Conservation (phyloP, 2,113 vertebrate genomes). For the Carassius auratus region DNA sequence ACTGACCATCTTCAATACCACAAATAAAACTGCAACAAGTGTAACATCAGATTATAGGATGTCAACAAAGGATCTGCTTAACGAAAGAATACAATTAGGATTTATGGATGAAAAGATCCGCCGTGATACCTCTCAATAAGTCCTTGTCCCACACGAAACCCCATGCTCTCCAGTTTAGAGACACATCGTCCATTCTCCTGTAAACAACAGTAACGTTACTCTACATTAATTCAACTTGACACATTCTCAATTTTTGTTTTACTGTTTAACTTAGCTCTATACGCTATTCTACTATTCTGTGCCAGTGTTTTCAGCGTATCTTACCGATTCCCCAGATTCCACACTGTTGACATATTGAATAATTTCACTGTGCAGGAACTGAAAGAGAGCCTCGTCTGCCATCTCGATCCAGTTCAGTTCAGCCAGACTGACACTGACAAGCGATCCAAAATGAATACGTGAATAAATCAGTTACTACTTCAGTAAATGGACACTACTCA, state of each 20-base stretch:
- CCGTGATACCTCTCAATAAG: conserved; percentile 87
- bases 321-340: conserved; percentile 85
- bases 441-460: background rate
- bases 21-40: too few species aligned
- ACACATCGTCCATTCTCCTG: conserved; percentile 91
- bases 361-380: conserved; percentile 88
- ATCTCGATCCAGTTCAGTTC: conserved; percentile 63
- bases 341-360: conserved; percentile 87
- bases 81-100: background rate
- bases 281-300: background rate
- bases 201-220: background rate
- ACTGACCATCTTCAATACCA: too few species aligned
- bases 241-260: background rate
- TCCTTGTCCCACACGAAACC: conserved; percentile 92
- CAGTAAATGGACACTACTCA: background rate
- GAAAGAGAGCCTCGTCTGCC: conserved; percentile 90
- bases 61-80: background rate
- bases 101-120: background rate
- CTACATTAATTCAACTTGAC: background rate
- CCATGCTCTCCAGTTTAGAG: conserved; percentile 91
- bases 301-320: conserved; percentile 48
- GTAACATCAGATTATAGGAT: background rate
- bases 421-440: conserved; percentile 3
- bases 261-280: background rate
- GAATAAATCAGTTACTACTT: background rate